Conservation (phyloP, 1,140 invertebrate genomes). For the Ceratosolen solmsi region DNA sequence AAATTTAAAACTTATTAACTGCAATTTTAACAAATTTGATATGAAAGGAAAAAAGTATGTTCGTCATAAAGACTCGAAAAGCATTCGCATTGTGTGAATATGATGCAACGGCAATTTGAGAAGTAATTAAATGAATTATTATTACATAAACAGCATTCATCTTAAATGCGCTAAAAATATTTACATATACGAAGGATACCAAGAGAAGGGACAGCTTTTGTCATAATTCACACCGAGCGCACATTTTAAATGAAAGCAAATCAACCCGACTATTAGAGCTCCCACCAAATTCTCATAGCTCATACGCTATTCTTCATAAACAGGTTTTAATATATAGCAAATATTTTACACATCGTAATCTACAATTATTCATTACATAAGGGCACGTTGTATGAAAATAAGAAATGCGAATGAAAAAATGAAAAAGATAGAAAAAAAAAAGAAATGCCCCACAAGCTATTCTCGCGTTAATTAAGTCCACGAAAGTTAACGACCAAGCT, state of each 20-base stretch:
- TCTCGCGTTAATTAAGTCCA: constrained; percentile 25
- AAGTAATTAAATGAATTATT: background rate
- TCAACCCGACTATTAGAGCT: background rate
- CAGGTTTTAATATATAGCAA: background rate
- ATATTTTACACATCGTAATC: background rate
- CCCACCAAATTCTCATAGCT: background rate
- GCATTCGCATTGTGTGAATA: constrained; percentile 8
- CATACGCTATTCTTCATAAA: background rate
- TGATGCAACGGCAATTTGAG: too few relatives aligned
- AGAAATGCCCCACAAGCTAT: background rate
- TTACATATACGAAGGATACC: background rate
- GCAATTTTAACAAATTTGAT: too few relatives aligned
- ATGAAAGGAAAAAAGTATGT: too few relatives aligned
- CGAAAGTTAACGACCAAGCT: constrained; percentile 2
- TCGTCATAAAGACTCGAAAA: background rate
- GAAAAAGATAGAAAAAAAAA: too few relatives aligned
- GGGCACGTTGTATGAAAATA: background rate
- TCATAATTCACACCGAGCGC: background rate
- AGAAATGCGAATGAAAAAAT: too few relatives aligned
- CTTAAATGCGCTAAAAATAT: background rate
- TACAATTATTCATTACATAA: background rate
- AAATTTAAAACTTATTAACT: too few relatives aligned
- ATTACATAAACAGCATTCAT: background rate
- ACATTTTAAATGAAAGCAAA: background rate
- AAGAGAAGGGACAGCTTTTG: background rate